A percentile compares a stretch with the other conserved stretches of the same genome.
These are phyloP conservation scores for Cerceris rybyensis DNA, from an alignment of 2,888 invertebrate genomes.

Conservation along the genomic window DNA sequence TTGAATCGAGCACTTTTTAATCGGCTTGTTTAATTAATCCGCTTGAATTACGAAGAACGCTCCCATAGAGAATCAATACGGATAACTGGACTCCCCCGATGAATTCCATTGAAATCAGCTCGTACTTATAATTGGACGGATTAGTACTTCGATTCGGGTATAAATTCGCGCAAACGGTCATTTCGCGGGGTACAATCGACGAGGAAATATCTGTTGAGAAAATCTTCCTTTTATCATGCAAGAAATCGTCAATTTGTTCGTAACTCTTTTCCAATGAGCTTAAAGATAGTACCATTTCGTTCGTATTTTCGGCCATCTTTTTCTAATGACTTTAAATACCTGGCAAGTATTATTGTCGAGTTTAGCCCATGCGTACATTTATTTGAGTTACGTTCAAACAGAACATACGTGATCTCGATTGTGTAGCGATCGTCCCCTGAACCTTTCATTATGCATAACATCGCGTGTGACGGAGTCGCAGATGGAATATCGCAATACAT, in stretches of 20 bases:
- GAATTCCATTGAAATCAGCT: constrained; percentile 5
- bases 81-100: constrained; percentile 3
- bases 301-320: neutral
- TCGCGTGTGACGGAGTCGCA: constrained; percentile 38
- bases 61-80: neutral
- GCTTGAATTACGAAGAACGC: constrained; percentile 11
- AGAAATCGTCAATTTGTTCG: neutral
- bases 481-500: constrained; percentile 47
- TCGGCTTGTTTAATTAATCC: constrained; percentile 38
- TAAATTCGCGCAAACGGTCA: constrained; percentile 5
- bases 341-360: neutral
- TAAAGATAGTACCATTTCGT: neutral
- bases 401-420: no score
- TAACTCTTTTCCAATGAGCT: no score
- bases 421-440: constrained; percentile 24
- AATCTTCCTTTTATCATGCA: neutral
- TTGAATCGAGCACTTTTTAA: constrained; percentile 17
- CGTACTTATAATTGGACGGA: constrained; percentile 11
- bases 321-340: neutral
- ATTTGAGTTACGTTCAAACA: no score
- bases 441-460: constrained; percentile 45
- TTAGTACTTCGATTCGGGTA: constrained; percentile 8
- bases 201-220: neutral
- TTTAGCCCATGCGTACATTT: no score
- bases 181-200: neutral